These are phyloP conservation scores for Mycteria americana DNA, from an alignment of 2,797 vertebrate genomes.

Conservation along the genomic window DNA sequence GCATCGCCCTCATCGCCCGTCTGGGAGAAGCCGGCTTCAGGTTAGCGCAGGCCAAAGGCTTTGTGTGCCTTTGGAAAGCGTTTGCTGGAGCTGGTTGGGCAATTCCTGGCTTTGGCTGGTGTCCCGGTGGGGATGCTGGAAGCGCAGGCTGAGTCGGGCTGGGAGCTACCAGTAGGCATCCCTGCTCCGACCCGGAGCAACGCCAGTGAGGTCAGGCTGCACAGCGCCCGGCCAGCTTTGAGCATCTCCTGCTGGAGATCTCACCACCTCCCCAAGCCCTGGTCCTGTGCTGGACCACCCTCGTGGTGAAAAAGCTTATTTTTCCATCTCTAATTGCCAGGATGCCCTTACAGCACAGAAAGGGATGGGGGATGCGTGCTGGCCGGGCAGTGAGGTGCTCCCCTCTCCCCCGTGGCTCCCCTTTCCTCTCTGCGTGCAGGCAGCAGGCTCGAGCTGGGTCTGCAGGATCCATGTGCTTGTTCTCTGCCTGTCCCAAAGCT, in stretches of 20 bases:
- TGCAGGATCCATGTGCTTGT: not conserved
- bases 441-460: not conserved
- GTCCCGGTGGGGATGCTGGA: conserved; percentile 1
- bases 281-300: not conserved
- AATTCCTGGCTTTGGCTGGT: conserved; percentile 41
- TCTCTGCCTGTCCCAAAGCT: not conserved
- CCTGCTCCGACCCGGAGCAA: fast-evolving
- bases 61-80: not conserved
- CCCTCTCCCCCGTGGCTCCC: not conserved
- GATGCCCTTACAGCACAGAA: not conserved
- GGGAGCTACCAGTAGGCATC: not conserved
- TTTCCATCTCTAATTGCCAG: not conserved
- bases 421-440: not conserved
- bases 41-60: conserved; percentile 9
- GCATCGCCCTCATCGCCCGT: not conserved
- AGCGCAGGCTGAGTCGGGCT: not conserved
- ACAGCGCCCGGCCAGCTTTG: not conserved
- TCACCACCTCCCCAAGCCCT: not conserved
- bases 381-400: not conserved
- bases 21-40: not conserved
- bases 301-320: not conserved
- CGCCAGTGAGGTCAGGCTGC: not conserved
- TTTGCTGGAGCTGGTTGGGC: conserved; percentile 17
- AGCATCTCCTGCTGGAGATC: not conserved
- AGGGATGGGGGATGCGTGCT: fast-evolving